Evolutionary conservation across 2,113 vertebrate genomes (phyloP), one percentile per base, ranked within the genome.

Genomic region (Melanerpes aurifrons): DNA sequence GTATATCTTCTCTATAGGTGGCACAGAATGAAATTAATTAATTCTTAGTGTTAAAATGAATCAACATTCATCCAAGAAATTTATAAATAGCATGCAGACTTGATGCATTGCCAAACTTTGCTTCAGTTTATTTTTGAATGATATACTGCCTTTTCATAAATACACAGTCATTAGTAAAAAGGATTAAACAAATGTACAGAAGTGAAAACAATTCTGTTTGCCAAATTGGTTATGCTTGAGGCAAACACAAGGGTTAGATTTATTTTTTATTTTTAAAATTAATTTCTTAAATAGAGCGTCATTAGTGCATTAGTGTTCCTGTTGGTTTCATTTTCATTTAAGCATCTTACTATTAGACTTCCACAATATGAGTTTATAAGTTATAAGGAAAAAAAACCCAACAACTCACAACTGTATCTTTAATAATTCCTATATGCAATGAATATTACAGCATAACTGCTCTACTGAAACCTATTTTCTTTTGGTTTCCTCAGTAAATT

Each of bases 21-120:
- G 70, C 61, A 93, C 31, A 89, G 28, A 97, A 93, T 84, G 17
- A 66, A 97, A 95, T 96, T 94, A 96, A 97, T 94, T 95, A 92
- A 95, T 94, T 96, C 37, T 24, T 90, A 96, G 8, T 12, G 53
- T 93, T 96, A 83, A 93, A 96, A 96, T 74, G 73, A 94, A 89
- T 12, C 48, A 37, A 15, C 90, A 93, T 72, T 89, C 91, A 94
- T 96, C 77, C 43, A 86, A 57, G 31, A 96, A 73, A 96, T 96
- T 94, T 96, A 92, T 93, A 96, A 92, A 96, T 57, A 48, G 17
- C 15, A 59, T 45, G 6, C 15, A 66, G 56, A 18, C 48, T 86
- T 82, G 37, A 89, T 12, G 10, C 40, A 10, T 40, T 40, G 40
- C 40, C 40, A 92, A 94, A 77, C 9, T 7, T 74, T 57, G 7